phyloP scores from a whole-genome alignment of 2,888 invertebrate genomes.

The Andrena dorsata region DNA sequence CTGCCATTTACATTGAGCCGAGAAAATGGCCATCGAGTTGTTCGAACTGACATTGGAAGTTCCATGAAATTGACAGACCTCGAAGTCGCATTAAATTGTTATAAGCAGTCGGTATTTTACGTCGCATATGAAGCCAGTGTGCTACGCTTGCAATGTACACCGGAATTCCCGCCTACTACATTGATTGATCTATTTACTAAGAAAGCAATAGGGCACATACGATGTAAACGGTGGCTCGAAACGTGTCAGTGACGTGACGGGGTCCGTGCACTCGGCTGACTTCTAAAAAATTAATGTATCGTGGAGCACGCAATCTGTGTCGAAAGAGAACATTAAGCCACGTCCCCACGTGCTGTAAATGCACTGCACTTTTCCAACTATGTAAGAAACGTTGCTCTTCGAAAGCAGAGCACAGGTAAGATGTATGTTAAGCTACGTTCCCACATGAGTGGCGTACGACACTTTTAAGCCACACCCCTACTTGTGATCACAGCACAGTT shows the following conservation, averaged over 20 bases:
- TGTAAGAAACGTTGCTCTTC: not conserved
- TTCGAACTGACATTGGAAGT: not conserved
- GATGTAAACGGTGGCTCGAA: conserved; percentile 42
- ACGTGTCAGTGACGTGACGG: conserved; percentile 46
- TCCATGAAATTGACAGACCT: conserved; percentile 21
- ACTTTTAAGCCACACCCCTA: too few relatives aligned
- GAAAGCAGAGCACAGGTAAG: not conserved
- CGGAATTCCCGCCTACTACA: conserved; percentile 31
- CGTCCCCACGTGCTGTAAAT: not conserved
- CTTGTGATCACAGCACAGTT: too few relatives aligned
- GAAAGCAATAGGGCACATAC: conserved; percentile 34
- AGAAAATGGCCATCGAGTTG: conserved; percentile 1
- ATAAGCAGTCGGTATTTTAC: conserved; percentile 21
- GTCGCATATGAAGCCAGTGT: not conserved
- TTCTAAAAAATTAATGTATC: conserved; percentile 61
- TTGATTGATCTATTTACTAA: conserved; percentile 59
- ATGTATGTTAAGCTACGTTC: not conserved
- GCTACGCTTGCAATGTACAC: not conserved
- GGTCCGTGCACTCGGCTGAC: conserved; percentile 43
- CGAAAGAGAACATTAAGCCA: conserved; percentile 25
- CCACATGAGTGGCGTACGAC: too few relatives aligned
- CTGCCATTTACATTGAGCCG: too few relatives aligned
- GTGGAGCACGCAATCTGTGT: conserved; percentile 53
- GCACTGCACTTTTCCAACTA: not conserved
- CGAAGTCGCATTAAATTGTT: conserved; percentile 25